Percentiles rank a stretch among this genome's conserved stretches.
phyloP scores from a whole-genome alignment of 2,797 vertebrate species.

The Steatocranus sp. region DNA sequence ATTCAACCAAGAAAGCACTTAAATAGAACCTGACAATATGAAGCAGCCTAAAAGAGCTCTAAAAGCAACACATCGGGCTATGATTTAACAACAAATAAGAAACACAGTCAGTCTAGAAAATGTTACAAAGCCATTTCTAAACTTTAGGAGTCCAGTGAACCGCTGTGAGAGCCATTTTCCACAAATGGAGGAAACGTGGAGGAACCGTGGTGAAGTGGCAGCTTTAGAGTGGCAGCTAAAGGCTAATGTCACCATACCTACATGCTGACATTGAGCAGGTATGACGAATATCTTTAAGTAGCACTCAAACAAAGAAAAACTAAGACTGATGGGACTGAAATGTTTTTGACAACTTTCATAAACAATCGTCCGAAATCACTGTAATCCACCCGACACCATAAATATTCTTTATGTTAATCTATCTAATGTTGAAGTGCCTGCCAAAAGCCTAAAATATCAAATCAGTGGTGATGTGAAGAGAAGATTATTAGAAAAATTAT shows the following conservation, averaged over 20 bases:
- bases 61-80: fast-evolving
- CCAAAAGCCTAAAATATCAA: not conserved
- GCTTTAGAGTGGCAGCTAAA: not conserved
- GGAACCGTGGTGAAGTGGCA: not conserved
- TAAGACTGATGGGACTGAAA: not conserved
- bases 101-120: not conserved
- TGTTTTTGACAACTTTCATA: not conserved
- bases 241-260: not conserved
- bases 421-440: not conserved
- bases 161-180: not conserved
- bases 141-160: not conserved
- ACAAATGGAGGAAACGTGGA: fast-evolving
- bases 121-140: not conserved
- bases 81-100: not conserved
- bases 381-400: not conserved
- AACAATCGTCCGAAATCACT: fast-evolving
- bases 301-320: not conserved
- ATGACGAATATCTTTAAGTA: not conserved
- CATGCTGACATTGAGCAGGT: not conserved
- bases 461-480: not conserved
- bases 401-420: not conserved
- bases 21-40: not conserved
- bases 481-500: not conserved
- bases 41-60: not conserved
- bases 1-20: not conserved